These are phyloP conservation scores for Proterorhinus semilunaris DNA, from an alignment of 2,113 vertebrate genomes.

Conservation along the genomic window DNA sequence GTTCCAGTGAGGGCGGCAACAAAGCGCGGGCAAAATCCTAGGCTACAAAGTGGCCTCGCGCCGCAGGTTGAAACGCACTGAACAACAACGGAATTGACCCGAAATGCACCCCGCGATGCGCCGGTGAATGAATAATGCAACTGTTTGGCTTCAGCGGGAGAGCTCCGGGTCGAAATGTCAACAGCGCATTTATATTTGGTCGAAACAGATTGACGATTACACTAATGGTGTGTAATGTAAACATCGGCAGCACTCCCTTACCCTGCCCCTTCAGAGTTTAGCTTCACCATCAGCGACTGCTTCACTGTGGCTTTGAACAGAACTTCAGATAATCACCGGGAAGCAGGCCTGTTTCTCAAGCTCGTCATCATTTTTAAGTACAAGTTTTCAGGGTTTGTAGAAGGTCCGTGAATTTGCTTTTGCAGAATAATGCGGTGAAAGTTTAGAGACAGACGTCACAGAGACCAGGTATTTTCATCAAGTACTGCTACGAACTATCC, in stretches of 20 bases:
- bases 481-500: no score
- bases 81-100: not conserved
- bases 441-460: no score
- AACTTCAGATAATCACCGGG: not conserved
- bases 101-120: not conserved
- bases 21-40: no score
- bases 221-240: not conserved
- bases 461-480: no score
- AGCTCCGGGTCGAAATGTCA: not conserved
- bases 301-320: not conserved
- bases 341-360: not conserved
- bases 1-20: no score
- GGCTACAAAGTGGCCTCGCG: no score
- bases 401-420: not conserved
- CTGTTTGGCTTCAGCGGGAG: slow-evolving; percentile 1
- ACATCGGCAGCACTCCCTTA: not conserved
- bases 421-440: no score
- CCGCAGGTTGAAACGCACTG: not conserved
- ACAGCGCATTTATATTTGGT: not conserved
- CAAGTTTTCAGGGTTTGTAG: not conserved
- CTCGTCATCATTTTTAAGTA: no score
- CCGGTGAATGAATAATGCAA: not conserved
- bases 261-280: not conserved
- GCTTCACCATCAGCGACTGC: not conserved
- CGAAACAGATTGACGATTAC: slow-evolving; percentile 1